Conservation (phyloP, 2,888 invertebrate species). For the Tachystola acroxantha region DNA sequence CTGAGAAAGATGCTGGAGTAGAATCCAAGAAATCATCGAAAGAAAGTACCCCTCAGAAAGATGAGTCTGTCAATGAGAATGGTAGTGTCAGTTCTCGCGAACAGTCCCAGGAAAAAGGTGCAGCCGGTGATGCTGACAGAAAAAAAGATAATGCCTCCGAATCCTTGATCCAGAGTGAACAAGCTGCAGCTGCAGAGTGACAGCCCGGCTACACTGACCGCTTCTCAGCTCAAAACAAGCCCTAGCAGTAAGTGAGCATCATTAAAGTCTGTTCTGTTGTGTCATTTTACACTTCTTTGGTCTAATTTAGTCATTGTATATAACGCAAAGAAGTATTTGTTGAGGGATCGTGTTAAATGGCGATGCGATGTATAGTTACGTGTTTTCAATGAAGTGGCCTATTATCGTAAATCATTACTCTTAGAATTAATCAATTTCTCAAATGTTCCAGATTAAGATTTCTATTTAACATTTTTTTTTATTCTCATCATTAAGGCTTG, state of each 20-base stretch:
- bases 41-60: conserved; percentile 48
- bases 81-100: conserved; percentile 65
- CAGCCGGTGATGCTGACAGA: conserved; percentile 30
- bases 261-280: conserved; percentile 55
- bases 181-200: conserved; percentile 53
- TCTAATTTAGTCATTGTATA: conserved; percentile 66
- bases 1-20: conserved; percentile 35
- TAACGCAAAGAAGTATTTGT: conserved; percentile 60
- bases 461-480: conserved; percentile 59
- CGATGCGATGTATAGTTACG: conserved; percentile 48
- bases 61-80: conserved; percentile 54
- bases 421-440: conserved; percentile 52
- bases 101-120: conserved; percentile 57
- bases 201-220: conserved; percentile 25
- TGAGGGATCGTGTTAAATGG: conserved; percentile 56
- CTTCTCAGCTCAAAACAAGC: conserved; percentile 69
- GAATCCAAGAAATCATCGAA: conserved; percentile 42
- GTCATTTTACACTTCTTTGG: conserved; percentile 55
- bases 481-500: conserved; percentile 56
- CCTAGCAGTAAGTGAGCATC: conserved; percentile 69
- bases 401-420: conserved; percentile 48
- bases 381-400: conserved; percentile 63
- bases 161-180: conserved; percentile 63
- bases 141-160: conserved; percentile 60
- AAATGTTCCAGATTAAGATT: conserved; percentile 60